Evolutionary conservation across 2,797 vertebrate species (phyloP).

Genomic region (Lagocephalus sceleratus): DNA sequence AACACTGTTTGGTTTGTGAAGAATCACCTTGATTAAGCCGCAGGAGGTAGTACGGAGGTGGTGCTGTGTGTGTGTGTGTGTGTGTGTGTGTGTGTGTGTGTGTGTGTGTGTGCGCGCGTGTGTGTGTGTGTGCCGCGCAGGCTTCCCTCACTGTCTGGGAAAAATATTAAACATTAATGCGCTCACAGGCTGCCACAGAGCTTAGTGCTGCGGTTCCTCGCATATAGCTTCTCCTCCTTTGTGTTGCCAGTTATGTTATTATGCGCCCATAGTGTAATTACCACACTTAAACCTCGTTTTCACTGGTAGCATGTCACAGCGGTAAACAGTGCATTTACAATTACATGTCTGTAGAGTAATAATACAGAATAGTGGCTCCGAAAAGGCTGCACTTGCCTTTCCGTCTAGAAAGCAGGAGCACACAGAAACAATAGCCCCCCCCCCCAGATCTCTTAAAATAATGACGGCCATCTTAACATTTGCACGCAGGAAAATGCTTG

Average conservation of each 20-base stretch:
- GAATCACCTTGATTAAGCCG: slow-evolving; percentile 85
- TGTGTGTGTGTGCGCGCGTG: too few species aligned
- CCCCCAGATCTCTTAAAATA: slow-evolving; percentile 29
- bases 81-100: too few species aligned
- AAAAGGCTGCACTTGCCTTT: slow-evolving; percentile 10
- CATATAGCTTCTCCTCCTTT: slow-evolving; percentile 40
- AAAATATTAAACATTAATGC: slow-evolving; percentile 90
- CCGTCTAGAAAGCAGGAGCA: slow-evolving; percentile 19
- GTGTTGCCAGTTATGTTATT: slow-evolving; percentile 43
- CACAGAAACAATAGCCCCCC: slow-evolving; percentile 22
- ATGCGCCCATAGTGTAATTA: slow-evolving; percentile 43
- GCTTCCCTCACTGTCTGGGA: slow-evolving; percentile 79
- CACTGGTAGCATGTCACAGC: slow-evolving; percentile 21
- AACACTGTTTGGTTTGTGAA: slow-evolving; percentile 64
- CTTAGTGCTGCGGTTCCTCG: slow-evolving; percentile 42
- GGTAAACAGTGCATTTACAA: slow-evolving; percentile 27
- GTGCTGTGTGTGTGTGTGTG: too few species aligned
- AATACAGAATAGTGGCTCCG: slow-evolving; percentile 12
- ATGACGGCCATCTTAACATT: slow-evolving; percentile 31
- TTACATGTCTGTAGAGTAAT: slow-evolving; percentile 14
- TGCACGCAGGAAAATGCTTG: slow-evolving; percentile 72
- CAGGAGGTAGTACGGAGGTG: slow-evolving; percentile 76
- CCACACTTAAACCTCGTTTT: slow-evolving; percentile 33
- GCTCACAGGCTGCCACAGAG: slow-evolving; percentile 77
- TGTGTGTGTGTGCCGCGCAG: slow-evolving; percentile 75